Conservation (phyloP, 1,140 invertebrate genomes). For the Tribolium castaneum region DNA sequence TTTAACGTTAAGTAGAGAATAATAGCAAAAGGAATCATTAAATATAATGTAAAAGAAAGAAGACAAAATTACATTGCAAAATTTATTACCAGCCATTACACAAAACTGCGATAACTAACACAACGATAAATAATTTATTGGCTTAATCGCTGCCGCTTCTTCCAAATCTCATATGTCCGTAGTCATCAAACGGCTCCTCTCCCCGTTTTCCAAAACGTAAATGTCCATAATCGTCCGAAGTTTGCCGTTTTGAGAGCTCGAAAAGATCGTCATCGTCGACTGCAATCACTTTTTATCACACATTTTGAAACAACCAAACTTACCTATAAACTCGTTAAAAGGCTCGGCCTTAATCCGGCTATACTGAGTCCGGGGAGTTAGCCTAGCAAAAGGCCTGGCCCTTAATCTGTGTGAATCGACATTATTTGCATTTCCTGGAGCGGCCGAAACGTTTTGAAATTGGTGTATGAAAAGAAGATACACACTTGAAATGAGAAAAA, state of each 20-base stretch:
- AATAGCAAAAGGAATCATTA: too few relatives aligned
- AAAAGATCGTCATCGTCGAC: conserved; percentile 70
- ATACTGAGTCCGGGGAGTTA: conserved; percentile 25
- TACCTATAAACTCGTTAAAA: conserved; percentile 45
- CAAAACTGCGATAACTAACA: not conserved
- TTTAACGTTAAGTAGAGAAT: too few relatives aligned
- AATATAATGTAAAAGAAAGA: too few relatives aligned
- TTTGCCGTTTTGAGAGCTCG: conserved; percentile 66
- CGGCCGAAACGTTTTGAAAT: conserved; percentile 29
- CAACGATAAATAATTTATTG: not conserved
- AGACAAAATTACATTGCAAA: not conserved
- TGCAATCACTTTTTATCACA: conserved; percentile 30
- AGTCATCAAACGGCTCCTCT: conserved; percentile 73
- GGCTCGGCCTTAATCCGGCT: conserved; percentile 38
- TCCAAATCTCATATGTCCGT: conserved; percentile 77
- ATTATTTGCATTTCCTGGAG: conserved; percentile 28
- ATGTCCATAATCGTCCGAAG: conserved; percentile 74
- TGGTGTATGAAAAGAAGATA: conserved; percentile 31
- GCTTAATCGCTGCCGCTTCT: conserved; percentile 57
- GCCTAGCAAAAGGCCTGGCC: conserved; percentile 2
- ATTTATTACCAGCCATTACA: conserved; percentile 6
- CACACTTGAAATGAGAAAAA: conserved; percentile 15
- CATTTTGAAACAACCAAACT: not conserved
- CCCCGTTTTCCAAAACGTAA: conserved; percentile 70
- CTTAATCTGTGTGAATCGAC: conserved; percentile 24